Conservation (phyloP, 2,113 vertebrate genomes). For the Acrocephalus arundinaceus region DNA sequence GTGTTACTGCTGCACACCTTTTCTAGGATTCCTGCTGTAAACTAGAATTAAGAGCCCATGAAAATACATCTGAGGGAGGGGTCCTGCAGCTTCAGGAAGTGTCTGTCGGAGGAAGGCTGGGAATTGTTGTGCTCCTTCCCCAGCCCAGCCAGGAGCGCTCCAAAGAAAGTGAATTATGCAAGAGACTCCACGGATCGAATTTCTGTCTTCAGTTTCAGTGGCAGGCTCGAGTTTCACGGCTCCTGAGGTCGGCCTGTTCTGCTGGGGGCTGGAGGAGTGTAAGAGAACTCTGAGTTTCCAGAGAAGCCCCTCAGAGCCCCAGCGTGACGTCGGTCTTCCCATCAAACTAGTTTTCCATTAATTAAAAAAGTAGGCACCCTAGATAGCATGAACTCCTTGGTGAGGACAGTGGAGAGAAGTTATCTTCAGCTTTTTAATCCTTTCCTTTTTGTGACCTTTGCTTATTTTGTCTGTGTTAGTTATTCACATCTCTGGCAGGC, state of each 20-base stretch:
- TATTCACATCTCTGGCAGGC: not conserved
- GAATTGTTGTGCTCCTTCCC: not conserved
- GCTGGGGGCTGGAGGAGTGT: not conserved
- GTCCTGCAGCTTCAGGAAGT: not conserved
- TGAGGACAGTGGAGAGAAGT: not conserved
- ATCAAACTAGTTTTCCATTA: constrained; percentile 12
- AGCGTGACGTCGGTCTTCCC: not conserved
- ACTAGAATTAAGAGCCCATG: not conserved
- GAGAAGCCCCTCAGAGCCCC: constrained; percentile 32
- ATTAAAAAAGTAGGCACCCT: constrained; percentile 26
- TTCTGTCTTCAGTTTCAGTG: constrained; percentile 62
- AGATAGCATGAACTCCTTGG: not conserved
- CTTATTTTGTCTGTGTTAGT: not conserved
- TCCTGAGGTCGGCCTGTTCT: not conserved
- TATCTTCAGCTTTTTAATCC: not conserved
- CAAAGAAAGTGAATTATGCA: constrained; percentile 69
- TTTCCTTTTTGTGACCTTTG: not conserved
- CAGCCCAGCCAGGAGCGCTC: not conserved
- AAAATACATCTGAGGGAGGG: not conserved
- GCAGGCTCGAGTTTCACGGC: constrained; percentile 33
- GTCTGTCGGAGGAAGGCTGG: not conserved
- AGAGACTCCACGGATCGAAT: constrained; percentile 20
- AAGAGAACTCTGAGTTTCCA: not conserved
- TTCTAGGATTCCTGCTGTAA: not conserved
- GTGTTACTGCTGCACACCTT: not conserved